Base-by-base conservation (phyloP, 2,113 vertebrate species). In the Archocentrus centrarchus region DNA sequence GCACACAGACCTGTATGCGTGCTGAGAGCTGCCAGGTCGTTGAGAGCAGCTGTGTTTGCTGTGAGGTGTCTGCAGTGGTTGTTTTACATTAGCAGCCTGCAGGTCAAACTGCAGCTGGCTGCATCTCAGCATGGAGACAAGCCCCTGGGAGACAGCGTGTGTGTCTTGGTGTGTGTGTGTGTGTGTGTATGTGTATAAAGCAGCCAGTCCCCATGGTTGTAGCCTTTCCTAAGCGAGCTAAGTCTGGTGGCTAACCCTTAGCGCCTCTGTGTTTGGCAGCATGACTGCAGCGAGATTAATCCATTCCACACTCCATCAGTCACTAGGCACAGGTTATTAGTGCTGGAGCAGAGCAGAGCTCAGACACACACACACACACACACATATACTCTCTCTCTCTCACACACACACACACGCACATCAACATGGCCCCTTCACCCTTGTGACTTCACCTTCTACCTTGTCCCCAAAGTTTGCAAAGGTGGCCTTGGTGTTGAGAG, bases 401-500 rank as follows among this genome's bases (percentile, higher is more conserved):
- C n/a, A n/a, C 62, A 68, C 75, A 63, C 44, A 79, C 62, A 68
- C 77, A 63, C 58, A 68, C 70, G 39, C 75, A 57, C 57, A 55
- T 82, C 77, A n/a, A 62, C 87, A 13, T 37, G 59, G 59, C 61
- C 83, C 73, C 61, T 90, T 93, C 89, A 92, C 90, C 91, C 90
- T 85, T 88, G 82, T 57, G 89, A 88, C 91, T 92, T 82, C 79
- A 77, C 85, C 89, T 77, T 89, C 89, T 83, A 83, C 89, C 91
- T 87, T 75, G 75, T 90, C 90, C 93, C 90, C 86, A 93, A 93
- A 93, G 87, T 95, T 94, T 93, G 92, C 86, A 86, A 87, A 80
- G 83, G 90, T 87, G 88, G 91, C 92, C 96, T 96, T 95, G 94
- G 93, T 89, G 95, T 94, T 96, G 94, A 88, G 85, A 94, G 82